Percentiles rank a stretch among this genome's conserved stretches.
phyloP scores from a whole-genome alignment of 2,113 vertebrate genomes.

The Cyphomyrus discorhynchus region DNA sequence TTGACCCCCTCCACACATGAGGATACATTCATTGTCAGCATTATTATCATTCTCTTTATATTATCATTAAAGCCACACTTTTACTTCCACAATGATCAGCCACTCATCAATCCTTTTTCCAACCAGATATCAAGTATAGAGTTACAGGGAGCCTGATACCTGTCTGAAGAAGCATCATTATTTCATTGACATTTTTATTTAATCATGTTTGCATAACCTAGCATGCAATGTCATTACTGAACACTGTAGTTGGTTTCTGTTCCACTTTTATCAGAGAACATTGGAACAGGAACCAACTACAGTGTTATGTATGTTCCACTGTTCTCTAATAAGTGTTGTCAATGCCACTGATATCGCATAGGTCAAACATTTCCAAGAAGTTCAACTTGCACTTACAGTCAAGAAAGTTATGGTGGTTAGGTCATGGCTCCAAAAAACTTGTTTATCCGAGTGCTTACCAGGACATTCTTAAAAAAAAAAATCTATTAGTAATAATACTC shows the following conservation, averaged over 20 bases:
- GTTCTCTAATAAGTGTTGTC: background rate
- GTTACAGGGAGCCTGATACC: background rate
- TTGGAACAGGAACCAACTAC: too few species aligned
- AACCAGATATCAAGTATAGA: background rate
- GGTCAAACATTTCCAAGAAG: background rate
- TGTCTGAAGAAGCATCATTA: background rate
- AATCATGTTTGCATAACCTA: background rate
- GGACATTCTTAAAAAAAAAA: background rate
- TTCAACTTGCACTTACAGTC: background rate
- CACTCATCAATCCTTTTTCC: background rate
- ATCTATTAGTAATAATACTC: background rate
- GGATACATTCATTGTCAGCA: background rate
- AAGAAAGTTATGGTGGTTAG: background rate
- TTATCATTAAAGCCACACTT: background rate
- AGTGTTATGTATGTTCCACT: too few species aligned
- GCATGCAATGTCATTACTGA: background rate
- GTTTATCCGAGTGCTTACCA: background rate
- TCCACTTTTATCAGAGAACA: background rate
- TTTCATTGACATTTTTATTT: background rate
- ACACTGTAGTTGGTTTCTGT: background rate
- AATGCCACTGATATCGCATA: background rate
- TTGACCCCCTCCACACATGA: background rate
- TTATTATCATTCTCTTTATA: background rate
- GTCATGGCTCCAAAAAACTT: background rate
- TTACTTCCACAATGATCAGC: background rate